phyloP scores from a whole-genome alignment of 2,113 vertebrate species.

The Echinops telfairi region DNA sequence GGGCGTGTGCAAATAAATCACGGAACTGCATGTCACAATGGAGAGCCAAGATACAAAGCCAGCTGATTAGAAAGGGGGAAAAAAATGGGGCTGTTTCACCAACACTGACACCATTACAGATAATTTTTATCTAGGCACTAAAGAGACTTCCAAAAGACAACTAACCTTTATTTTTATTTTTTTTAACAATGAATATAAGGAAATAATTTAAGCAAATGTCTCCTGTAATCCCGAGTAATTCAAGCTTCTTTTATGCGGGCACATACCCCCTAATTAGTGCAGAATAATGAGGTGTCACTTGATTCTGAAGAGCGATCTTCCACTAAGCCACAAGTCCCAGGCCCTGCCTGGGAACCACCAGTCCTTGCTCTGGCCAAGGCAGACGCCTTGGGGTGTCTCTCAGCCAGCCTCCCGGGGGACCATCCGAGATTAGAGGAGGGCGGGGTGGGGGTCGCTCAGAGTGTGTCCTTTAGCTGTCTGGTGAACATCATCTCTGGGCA shows the following conservation, averaged over 20 bases:
- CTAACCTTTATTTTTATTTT: neutral
- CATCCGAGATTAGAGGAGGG: neutral
- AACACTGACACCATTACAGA: constrained; percentile 40
- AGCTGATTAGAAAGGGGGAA: neutral
- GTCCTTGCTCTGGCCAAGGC: neutral
- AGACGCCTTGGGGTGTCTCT: neutral
- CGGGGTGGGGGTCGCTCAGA: neutral
- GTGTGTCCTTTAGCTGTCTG: neutral
- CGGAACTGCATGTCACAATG: neutral
- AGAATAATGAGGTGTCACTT: constrained; percentile 70
- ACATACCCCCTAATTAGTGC: constrained; percentile 47
- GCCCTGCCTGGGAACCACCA: neutral
- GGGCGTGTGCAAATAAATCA: constrained; percentile 36
- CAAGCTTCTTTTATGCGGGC: constrained; percentile 41
- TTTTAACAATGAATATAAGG: constrained; percentile 35
- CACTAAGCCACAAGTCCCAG: neutral
- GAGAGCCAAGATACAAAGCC: neutral
- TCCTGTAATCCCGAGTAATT: constrained; percentile 45
- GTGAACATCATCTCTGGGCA: no score
- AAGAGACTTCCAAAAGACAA: constrained; percentile 56
- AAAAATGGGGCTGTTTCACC: neutral
- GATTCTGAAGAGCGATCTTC: constrained; percentile 37
- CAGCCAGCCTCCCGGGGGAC: neutral
- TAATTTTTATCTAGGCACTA: constrained; percentile 59
- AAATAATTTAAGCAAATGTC: constrained; percentile 66